Evolutionary conservation across 2,113 vertebrate species (phyloP).

Genomic region (Porphyrio hochstetteri): DNA sequence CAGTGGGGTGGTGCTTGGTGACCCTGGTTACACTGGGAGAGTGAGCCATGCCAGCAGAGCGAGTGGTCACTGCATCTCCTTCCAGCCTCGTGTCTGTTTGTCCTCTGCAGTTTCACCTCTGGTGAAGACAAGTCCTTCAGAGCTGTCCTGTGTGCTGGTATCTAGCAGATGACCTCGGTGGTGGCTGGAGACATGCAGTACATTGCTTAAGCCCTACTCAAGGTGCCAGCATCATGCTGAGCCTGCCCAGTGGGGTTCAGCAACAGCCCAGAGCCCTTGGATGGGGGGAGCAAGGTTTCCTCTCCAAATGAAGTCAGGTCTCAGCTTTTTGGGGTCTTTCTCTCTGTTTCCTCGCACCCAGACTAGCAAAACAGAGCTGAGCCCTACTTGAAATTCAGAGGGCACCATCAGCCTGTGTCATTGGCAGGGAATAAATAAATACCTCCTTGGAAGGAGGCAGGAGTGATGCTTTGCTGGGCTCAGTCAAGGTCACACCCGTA

Average conservation of each 20-base stretch:
- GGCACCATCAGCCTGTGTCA: background rate
- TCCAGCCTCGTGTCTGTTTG: background rate
- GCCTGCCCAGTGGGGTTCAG: rapidly evolving
- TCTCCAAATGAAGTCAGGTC: rapidly evolving
- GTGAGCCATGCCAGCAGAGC: rapidly evolving
- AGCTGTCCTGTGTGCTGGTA: background rate
- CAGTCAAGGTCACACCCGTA: conserved; percentile 11
- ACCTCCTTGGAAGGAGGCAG: background rate
- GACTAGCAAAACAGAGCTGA: background rate
- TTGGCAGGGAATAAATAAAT: conserved; percentile 60
- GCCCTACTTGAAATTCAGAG: conserved; percentile 35
- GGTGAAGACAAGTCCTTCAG: background rate
- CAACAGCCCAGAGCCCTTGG: background rate
- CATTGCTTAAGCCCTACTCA: rapidly evolving
- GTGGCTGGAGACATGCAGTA: background rate
- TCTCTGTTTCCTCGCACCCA: background rate
- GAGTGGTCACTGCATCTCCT: rapidly evolving
- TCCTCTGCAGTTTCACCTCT: background rate
- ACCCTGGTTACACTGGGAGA: no score
- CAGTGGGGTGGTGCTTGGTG: background rate
- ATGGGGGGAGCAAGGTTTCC: background rate
- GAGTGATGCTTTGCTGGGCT: conserved; percentile 10
- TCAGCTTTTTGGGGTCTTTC: background rate
- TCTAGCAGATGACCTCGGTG: background rate
- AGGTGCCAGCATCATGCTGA: background rate